Percentiles rank a stretch among this genome's conserved stretches.
These are phyloP conservation scores for Nesospiza acunhae DNA, from an alignment of 2,113 vertebrate genomes.

Conservation along the genomic window DNA sequence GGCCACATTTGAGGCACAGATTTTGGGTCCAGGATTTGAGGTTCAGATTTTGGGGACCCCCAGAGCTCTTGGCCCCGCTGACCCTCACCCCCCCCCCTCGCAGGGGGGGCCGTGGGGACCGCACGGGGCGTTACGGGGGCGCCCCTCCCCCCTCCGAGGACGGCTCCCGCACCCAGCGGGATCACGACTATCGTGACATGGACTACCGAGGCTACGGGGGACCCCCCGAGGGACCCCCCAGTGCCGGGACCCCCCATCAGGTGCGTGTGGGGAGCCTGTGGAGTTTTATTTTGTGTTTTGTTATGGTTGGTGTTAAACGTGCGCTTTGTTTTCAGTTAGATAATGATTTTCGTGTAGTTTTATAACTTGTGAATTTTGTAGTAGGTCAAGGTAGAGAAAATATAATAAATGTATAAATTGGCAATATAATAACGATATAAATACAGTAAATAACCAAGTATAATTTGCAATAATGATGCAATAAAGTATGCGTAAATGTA, in stretches of 20 bases:
- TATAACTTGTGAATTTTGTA: too few relatives aligned
- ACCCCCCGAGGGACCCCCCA: background rate
- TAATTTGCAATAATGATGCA: fast-evolving
- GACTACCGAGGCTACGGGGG: background rate
- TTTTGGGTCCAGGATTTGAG: too few relatives aligned
- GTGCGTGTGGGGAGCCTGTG: background rate
- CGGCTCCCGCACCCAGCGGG: background rate
- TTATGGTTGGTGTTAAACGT: fast-evolving
- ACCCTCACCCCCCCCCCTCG: too few relatives aligned
- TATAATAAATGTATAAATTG: too few relatives aligned
- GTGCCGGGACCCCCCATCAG: background rate
- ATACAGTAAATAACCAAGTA: too few relatives aligned
- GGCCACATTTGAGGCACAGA: too few relatives aligned
- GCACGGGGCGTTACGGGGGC: background rate
- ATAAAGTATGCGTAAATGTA: too few relatives aligned
- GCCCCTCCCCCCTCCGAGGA: background rate
- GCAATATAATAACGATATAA: too few relatives aligned
- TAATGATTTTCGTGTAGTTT: too few relatives aligned
- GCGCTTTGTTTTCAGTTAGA: fast-evolving
- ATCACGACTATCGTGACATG: background rate
- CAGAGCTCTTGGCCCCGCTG: too few relatives aligned
- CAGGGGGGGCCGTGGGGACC: background rate
- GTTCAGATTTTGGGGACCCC: background rate
- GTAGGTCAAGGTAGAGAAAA: fast-evolving
- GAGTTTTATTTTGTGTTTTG: background rate